Evolutionary conservation across 2,797 vertebrate species (phyloP), one percentile per base, ranked within the genome.

Genomic region (Neosilurus mollespiculum): DNA sequence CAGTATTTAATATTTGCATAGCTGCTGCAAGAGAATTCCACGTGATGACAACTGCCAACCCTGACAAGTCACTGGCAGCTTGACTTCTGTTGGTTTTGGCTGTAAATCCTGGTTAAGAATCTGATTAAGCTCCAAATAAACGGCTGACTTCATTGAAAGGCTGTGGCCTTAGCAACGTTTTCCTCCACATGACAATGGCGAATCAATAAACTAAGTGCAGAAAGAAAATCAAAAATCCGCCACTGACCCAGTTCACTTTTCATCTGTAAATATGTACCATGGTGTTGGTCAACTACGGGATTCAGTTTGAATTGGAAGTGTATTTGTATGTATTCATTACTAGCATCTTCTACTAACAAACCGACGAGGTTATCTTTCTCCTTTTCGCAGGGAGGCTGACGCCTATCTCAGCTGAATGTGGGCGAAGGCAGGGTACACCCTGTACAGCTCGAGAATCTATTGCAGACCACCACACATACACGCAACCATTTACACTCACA

Each of bases 1-100:
- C 26, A 49, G 1, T 59, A 59, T 34, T 26, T 70, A 65, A 24
- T 16, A 43, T 43, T n/a, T 26, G 24, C 53, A 78, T 30, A 26
- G n/a, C 66, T 49, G 69, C n/a, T 9, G 16, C 34, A 24, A 53
- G 58, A 43, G 34, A 58, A 24, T 12, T 62, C 14, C 12, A 49
- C 37, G 26, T 78, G 58, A 8, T 49, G 58, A 78, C 58, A 62
- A 75, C 15, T 54, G 15, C 24, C 51, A 73, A 30, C 0, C 16
- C 16, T 83, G 80, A 81, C n/a, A 43, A 80, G 67, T 18, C 72
- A 73, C 58, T 43, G n/a, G 49, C 66, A 80, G 81, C 49, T 22
- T 59, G 53, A 76, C 30, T 59, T 69, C 22, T 79, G 61, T 85
- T 85, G 53, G 18, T 71, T 73, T 85, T 81, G 86, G 54, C 83